Evolutionary conservation across 1,140 invertebrate species (phyloP).

Genomic region (Pentalonia nigronervosa): DNA sequence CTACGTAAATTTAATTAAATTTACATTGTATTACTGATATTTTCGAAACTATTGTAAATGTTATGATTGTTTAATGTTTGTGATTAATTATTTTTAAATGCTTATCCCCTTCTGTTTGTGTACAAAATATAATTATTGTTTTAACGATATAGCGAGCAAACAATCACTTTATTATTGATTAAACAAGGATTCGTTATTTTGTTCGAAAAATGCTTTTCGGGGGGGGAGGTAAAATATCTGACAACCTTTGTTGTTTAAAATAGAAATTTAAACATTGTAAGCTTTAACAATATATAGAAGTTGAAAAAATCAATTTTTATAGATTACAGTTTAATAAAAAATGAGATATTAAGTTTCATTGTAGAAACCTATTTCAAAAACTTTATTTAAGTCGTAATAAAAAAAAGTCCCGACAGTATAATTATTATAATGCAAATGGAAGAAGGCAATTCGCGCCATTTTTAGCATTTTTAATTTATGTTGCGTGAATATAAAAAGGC

Average conservation of each 20-base stretch:
- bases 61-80: no score
- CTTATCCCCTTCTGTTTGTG: not conserved
- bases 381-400: not conserved
- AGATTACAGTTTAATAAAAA: not conserved
- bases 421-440: not conserved
- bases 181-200: not conserved
- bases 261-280: not conserved
- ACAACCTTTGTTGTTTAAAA: not conserved
- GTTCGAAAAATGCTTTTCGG: not conserved
- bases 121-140: not conserved
- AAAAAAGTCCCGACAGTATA: not conserved
- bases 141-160: not conserved
- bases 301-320: not conserved
- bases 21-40: not conserved
- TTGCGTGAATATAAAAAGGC: not conserved
- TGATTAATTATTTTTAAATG: no score
- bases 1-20: not conserved
- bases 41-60: not conserved
- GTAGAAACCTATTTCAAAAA: not conserved
- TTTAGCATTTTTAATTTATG: not conserved
- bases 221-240: not conserved
- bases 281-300: not conserved
- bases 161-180: not conserved
- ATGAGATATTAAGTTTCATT: not conserved
- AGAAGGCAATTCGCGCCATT: not conserved